Base-by-base conservation (phyloP, 2,888 invertebrate species). In the Platynereis dumerilii region DNA sequence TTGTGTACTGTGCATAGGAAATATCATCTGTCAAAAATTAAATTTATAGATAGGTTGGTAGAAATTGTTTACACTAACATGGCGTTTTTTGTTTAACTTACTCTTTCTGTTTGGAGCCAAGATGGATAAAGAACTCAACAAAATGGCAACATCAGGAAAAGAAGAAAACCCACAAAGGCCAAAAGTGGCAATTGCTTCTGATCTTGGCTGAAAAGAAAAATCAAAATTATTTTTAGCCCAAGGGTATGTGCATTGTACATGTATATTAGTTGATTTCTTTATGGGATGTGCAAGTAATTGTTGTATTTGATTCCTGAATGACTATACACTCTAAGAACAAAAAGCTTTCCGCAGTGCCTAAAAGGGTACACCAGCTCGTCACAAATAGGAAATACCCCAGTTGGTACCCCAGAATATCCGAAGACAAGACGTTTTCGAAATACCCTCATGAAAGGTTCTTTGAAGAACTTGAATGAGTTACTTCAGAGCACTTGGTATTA, bases 81-180 rank as follows among this genome's bases (percentile, higher is more conserved):
- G 20, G n/a, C 42, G 17, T 10, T 5, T 10, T 7, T 22, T 10
- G 22, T 48, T 48, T 20, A 20, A 20, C 48, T 7, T 12, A 48
- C 48, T 7, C 17, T 3, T n/a, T 22, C 22, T 48, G 17, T 5
- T 48, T n/a, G 48, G 48, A 5, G 22, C 48, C 48, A 48, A 12
- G 7, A 22, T n/a, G 7, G 7, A 20, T 17, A 48, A 20, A 20
- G 48, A 5, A 22, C 48, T 22, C n/a, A 48, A 22, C 3, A n/a
- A n/a, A 48, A 48, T 48, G 5, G 48, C 48, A n/a, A 48, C 17
- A 17, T 48, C 48, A 20, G 48, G 48, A 48, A 48, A 48, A 12
- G 20, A 20, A n/a, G 20, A n/a, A 22, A 48, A 48, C n/a, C 48
- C 48, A 48, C 48, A 48, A 5, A 48, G 48, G 17, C 20, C n/a